A percentile compares a stretch with the other conserved stretches of the same genome.
Evolutionary conservation across 2,888 invertebrate genomes (phyloP).

Genomic region (Bursaphelenchus okinawaensis): DNA sequence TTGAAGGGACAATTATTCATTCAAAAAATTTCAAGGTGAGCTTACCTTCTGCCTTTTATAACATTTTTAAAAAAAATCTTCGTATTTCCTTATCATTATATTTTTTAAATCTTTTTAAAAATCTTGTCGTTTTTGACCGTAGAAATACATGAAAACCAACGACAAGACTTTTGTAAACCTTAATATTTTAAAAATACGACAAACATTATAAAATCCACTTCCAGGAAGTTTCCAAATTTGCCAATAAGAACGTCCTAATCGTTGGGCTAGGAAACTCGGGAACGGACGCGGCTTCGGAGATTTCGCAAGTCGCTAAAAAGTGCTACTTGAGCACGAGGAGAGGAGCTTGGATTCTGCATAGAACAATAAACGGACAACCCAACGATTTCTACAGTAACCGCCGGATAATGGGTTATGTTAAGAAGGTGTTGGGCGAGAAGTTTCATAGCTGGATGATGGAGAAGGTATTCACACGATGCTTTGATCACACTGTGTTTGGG

Average conservation of each 20-base stretch:
- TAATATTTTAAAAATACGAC: too few relatives aligned
- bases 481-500: background rate
- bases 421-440: background rate
- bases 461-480: background rate
- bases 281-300: background rate
- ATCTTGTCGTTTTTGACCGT: too few relatives aligned
- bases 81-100: too few relatives aligned
- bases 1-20: too few relatives aligned
- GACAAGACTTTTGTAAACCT: too few relatives aligned
- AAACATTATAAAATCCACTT: too few relatives aligned
- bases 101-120: too few relatives aligned
- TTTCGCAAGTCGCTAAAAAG: background rate
- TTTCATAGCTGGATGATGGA: background rate
- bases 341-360: background rate
- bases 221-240: background rate
- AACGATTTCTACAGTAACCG: background rate
- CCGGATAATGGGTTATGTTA: background rate
- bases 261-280: constrained; percentile 6
- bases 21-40: too few relatives aligned
- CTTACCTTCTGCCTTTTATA: too few relatives aligned
- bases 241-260: background rate
- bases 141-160: too few relatives aligned
- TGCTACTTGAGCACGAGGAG: background rate
- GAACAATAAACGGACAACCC: background rate
- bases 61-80: too few relatives aligned